These are phyloP conservation scores for Diplodus puntazzo DNA, from an alignment of 2,797 vertebrate genomes.

Conservation along the genomic window DNA sequence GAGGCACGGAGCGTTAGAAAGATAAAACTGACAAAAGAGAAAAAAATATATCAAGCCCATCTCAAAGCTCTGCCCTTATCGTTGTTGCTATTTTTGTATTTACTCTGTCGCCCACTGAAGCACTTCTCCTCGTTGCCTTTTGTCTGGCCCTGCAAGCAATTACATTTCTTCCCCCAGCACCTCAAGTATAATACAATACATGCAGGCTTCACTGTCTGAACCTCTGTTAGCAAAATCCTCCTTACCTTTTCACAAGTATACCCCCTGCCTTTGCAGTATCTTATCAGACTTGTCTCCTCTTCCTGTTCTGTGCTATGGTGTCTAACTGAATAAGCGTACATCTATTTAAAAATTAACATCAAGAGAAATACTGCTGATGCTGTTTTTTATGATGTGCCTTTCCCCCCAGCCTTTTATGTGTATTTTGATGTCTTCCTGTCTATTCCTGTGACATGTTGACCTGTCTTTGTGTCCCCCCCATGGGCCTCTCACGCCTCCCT, in stretches of 20 bases:
- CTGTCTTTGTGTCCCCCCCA: constrained; percentile 30
- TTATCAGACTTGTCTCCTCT: constrained; percentile 54
- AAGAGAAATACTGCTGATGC: constrained; percentile 62
- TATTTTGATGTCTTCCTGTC: constrained; percentile 56
- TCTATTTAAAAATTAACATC: constrained; percentile 61
- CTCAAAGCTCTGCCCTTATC: constrained; percentile 77
- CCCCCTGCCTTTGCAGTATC: constrained; percentile 35
- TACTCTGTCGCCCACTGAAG: constrained; percentile 68
- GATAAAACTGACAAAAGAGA: constrained; percentile 79
- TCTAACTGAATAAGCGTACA: constrained; percentile 45
- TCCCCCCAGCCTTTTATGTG: constrained; percentile 39
- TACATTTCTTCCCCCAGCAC: constrained; percentile 75
- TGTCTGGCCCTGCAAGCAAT: constrained; percentile 83
- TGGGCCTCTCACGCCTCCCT: constrained; percentile 24
- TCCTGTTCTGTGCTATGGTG: constrained; percentile 34
- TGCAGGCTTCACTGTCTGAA: constrained; percentile 61
- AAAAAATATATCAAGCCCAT: constrained; percentile 74
- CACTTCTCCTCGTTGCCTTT: constrained; percentile 74
- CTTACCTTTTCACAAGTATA: constrained; percentile 54
- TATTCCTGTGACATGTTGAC: constrained; percentile 55
- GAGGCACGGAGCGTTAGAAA: constrained; percentile 69
- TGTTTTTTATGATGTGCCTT: constrained; percentile 44
- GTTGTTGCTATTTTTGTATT: constrained; percentile 83
- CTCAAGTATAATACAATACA: constrained; percentile 76
- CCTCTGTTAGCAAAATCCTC: constrained; percentile 71